phyloP scores from a whole-genome alignment of 2,888 invertebrate genomes.

The Chrysodeixis includens region DNA sequence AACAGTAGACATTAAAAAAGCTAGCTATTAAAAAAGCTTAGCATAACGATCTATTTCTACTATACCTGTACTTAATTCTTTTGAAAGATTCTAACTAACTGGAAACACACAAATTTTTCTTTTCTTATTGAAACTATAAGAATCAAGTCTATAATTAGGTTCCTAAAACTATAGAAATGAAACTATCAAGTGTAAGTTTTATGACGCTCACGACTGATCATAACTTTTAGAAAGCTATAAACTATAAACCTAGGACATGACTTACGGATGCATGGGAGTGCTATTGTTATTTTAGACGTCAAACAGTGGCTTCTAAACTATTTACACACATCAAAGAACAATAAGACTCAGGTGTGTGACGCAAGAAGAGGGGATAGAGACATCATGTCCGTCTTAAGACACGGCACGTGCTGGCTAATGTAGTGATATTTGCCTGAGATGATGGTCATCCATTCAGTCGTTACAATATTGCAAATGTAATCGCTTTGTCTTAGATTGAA shows the following conservation, averaged over 20 bases:
- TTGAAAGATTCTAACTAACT: not conserved
- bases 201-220: not conserved
- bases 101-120: not conserved
- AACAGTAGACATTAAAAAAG: no score
- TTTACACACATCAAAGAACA: not conserved
- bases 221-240: not conserved
- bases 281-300: not conserved
- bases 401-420: not conserved
- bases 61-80: not conserved
- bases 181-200: no score
- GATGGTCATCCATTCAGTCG: no score
- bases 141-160: no score
- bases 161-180: no score
- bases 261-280: not conserved
- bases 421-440: no score
- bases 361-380: not conserved
- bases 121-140: no score
- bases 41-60: not conserved
- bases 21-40: no score
- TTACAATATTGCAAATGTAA: no score
- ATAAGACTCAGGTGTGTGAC: not conserved
- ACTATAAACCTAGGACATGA: no score
- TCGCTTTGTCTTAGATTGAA: no score
- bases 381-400: not conserved
- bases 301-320: not conserved